Conservation (phyloP, 2,113 vertebrate genomes). For the Phrynosoma blainvillii region DNA sequence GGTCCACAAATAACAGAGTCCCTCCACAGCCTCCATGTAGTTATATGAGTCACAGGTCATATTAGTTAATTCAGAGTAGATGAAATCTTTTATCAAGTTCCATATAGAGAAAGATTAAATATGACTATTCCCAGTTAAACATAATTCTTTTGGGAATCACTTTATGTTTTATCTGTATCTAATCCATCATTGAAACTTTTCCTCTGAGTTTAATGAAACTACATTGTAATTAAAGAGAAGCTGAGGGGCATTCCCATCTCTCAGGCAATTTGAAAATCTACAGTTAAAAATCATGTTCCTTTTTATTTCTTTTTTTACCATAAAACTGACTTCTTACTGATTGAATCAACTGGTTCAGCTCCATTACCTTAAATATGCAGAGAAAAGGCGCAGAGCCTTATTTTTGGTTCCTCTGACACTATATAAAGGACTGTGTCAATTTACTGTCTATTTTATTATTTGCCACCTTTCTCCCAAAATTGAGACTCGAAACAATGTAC, state of each 20-base stretch:
- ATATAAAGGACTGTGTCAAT: not conserved
- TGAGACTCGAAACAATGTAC: too few species aligned
- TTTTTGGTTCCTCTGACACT: not conserved
- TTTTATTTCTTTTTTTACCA: not conserved
- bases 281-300: not conserved
- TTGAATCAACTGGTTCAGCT: not conserved
- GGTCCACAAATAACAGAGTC: not conserved
- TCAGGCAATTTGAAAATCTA: not conserved
- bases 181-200: not conserved
- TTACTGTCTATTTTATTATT: too few species aligned
- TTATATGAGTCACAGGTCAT: not conserved
- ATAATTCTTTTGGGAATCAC: not conserved
- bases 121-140: not conserved
- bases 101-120: not conserved
- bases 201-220: not conserved
- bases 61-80: not conserved
- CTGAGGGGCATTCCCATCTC: not conserved
- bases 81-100: not conserved
- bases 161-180: not conserved
- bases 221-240: conserved; percentile 1
- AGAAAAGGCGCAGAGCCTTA: not conserved
- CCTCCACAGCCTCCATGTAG: not conserved
- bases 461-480: too few species aligned
- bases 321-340: not conserved
- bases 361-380: not conserved